Evolutionary conservation across 2,888 invertebrate species (phyloP).

Genomic region (Arctia plantaginis): DNA sequence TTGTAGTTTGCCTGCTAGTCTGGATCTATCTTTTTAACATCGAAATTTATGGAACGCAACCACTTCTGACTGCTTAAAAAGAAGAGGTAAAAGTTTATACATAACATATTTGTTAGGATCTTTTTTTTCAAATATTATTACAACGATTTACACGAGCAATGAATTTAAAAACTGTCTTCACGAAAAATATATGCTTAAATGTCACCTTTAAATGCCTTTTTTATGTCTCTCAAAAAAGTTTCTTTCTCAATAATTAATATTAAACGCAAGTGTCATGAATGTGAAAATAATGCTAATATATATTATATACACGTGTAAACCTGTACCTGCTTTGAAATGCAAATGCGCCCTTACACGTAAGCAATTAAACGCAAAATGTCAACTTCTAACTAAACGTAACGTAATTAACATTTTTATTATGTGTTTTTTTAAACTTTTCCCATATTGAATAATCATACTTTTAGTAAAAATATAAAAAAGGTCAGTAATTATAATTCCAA

Average conservation of each 20-base stretch:
- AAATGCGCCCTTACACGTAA: conserved; percentile 31
- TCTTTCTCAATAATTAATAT: not conserved
- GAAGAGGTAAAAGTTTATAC: no score
- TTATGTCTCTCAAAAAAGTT: not conserved
- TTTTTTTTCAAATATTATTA: not conserved
- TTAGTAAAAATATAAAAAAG: conserved; percentile 15
- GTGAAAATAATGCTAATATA: conserved; percentile 29
- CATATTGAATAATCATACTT: conserved; percentile 27
- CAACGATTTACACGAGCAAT: not conserved
- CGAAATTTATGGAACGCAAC: no score
- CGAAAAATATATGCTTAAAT: not conserved
- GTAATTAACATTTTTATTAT: conserved; percentile 43
- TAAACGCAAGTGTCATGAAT: conserved; percentile 36
- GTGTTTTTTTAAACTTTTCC: conserved; percentile 25
- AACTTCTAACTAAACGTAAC: conserved; percentile 28
- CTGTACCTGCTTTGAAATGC: conserved; percentile 48
- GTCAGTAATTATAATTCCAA: conserved; percentile 21
- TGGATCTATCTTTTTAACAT: no score
- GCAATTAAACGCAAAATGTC: conserved; percentile 44
- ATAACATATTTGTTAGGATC: not conserved
- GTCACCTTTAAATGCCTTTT: not conserved
- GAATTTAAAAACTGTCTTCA: not conserved
- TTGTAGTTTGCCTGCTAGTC: no score
- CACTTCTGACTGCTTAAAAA: no score
- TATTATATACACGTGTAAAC: conserved; percentile 26